A percentile compares a stretch with the other conserved stretches of the same genome.
Evolutionary conservation across 2,888 invertebrate species (phyloP).

Genomic region (Chloroclysta siterata): DNA sequence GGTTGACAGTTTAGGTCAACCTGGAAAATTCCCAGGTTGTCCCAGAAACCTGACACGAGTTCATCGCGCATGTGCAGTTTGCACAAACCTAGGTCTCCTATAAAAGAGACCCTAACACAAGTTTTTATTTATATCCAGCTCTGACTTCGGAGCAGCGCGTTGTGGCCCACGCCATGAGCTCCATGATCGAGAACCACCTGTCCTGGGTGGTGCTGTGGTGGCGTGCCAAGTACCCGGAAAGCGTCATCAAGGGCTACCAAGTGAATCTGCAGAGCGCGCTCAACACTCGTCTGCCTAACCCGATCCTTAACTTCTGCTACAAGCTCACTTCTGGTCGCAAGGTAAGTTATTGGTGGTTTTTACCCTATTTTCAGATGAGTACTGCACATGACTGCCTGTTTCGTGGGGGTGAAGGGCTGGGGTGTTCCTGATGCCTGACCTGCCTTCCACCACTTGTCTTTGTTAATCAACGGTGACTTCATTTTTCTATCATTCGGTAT

Average conservation of each 20-base stretch:
- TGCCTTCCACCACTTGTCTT: not conserved
- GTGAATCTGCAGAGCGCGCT: constrained; percentile 95
- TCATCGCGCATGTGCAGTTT: constrained; percentile 68
- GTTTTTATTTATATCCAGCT: constrained; percentile 66
- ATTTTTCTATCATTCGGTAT: too few relatives aligned
- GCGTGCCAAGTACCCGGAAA: constrained; percentile 96
- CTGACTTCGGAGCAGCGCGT: constrained; percentile 94
- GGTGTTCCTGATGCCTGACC: too few relatives aligned
- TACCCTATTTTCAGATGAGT: not conserved
- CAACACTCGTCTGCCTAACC: constrained; percentile 94
- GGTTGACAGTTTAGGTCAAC: not conserved
- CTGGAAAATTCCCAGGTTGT: constrained; percentile 16
- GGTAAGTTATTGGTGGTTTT: constrained; percentile 77
- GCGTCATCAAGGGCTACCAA: constrained; percentile 95
- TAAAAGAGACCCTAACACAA: constrained; percentile 26
- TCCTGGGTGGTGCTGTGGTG: constrained; percentile 96
- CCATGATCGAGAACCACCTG: constrained; percentile 97
- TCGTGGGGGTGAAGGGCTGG: too few relatives aligned
- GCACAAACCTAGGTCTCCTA: constrained; percentile 22
- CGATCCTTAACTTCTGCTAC: constrained; percentile 95
- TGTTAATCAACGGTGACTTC: not conserved
- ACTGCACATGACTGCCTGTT: not conserved
- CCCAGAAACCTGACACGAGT: constrained; percentile 38
- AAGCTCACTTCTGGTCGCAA: constrained; percentile 94
- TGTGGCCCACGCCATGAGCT: constrained; percentile 95